Evolutionary conservation across 2,113 vertebrate species (phyloP), one percentile per base, ranked within the genome.

Genomic region (Colaptes auratus): DNA sequence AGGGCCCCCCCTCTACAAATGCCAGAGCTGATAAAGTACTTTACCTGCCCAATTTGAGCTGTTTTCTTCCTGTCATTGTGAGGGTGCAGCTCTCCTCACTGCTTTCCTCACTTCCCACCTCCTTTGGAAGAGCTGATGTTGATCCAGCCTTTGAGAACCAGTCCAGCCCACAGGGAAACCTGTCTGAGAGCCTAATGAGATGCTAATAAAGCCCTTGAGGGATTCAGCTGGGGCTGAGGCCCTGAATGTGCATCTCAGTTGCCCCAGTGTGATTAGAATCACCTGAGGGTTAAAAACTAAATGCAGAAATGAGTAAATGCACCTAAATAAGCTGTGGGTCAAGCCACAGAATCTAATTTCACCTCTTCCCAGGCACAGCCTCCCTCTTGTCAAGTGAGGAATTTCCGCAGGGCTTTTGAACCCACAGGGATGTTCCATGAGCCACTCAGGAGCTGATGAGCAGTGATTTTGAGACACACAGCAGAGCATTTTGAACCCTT

Each of bases 1-100:
- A 2, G 27, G 10, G 15, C 56, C 30, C 27, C 13, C 21, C 28
- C 16, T 8, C 16, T 21, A 2, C 1, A 2, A 44, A 23, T 2
- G 9, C 21, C 19, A 0, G 8, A 52, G 13, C 28, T 21, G 31
- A 27, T 15, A 27, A 20, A 50, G 18, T 64, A 28, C 46, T 48
- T 59, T 35, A 24, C 20, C n/a, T 35, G 17, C 0, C 0, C 50
- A 64, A 2, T 63, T 46, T 36, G 33, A 39, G 31, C 23, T 33
- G 55, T 4, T 60, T 48, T 69, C 25, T 9, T 23, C 53, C 23
- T 52, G 15, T 60, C 46, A 5, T 65, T 35, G 3, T n/a, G 3
- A 21, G 25, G 7, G 11, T 31, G 58, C 46, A 33, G 44, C 42
- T 28, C 28, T 64, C 30, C 7, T 33, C 24, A 1, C 59, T 24